A percentile compares a stretch with the other conserved stretches of the same genome.
Conservation (phyloP, 1,140 invertebrate species). For the Gonatopus flavifemur region DNA sequence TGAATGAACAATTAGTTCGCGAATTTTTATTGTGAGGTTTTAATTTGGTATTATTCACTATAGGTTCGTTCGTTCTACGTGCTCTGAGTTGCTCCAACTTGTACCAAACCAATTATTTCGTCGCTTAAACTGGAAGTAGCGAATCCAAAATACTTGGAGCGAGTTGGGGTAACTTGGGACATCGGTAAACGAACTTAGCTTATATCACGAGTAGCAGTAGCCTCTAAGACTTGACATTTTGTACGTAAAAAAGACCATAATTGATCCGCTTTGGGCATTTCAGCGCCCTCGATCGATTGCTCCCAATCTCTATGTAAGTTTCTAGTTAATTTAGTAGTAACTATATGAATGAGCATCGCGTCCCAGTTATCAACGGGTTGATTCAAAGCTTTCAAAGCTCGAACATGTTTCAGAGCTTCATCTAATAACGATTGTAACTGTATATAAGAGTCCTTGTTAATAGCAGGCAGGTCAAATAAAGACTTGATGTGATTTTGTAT, state of each 20-base stretch:
- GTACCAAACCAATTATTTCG: no score
- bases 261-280: conserved; percentile 12
- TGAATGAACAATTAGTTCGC: not conserved
- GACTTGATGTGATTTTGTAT: conserved; percentile 11
- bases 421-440: conserved; percentile 15
- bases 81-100: no score
- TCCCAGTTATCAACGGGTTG: conserved; percentile 18
- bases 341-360: conserved; percentile 12
- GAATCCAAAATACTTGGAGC: no score
- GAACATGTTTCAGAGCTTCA: conserved; percentile 5
- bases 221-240: conserved; percentile 6
- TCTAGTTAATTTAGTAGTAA: conserved; percentile 15
- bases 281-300: conserved; percentile 3
- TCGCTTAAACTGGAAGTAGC: no score
- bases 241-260: conserved; percentile 20
- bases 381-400: conserved; percentile 12
- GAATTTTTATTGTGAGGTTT: not conserved
- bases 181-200: no score
- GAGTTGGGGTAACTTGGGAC: no score
- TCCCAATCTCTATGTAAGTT: conserved; percentile 16
- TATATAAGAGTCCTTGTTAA: conserved; percentile 3
- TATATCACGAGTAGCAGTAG: not conserved
- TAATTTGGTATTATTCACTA: not conserved
- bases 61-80: no score
- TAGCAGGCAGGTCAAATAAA: conserved; percentile 7